Base-by-base conservation (phyloP, 2,888 invertebrate species). In the Trimorus sp. region DNA sequence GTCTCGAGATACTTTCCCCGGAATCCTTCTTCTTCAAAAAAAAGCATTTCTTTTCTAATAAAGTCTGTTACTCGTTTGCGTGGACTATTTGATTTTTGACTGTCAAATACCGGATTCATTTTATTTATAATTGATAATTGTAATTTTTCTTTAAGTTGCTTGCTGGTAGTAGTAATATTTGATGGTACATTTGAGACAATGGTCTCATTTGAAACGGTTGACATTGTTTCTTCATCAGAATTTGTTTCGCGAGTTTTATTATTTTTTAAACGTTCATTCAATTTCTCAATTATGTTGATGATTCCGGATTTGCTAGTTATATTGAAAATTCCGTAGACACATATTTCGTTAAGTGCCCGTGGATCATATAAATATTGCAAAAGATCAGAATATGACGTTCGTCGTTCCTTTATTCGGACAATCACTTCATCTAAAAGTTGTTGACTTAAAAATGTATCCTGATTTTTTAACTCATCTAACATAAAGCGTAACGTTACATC, bases 401-500 rank as follows among this genome's bases (percentile, higher is more conserved):
- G 9, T 12, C 45, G 45, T 45, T 45, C n/a, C 9, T 45, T 45
- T 12, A 45, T 45, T 3, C 45, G 45, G 9, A 45, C 45, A 45
- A n/a, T 12, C 45, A 45, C 11, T 45, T 45, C 45, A 45, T 6
- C n/a, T 12, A 45, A 45, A 9, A 45, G n/a, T n/a, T 45, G 45
- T 45, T 45, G 9, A 45, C 45, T 45, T n/a, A 45, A 45, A 45
- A 45, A 9, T n/a, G 45, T 45, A 45, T 45, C 6, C 45, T 45
- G 45, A 45, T 45, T 45, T 45, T 45, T 9, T 45, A 45, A 45
- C n/a, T 45, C 45, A 12, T 45, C 11, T 45, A 45, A 45, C 45
- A 45, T 45, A 45, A 45, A 45, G n/a, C n/a, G 9, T 26, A 63
- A 15, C 38, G 69, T 69, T 42, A 51, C 26, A 38, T 69, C 59